A percentile compares a stretch with the other conserved stretches of the same genome.
These are phyloP conservation scores for Ammospiza maritima DNA, from an alignment of 2,797 vertebrate genomes.

Conservation along the genomic window DNA sequence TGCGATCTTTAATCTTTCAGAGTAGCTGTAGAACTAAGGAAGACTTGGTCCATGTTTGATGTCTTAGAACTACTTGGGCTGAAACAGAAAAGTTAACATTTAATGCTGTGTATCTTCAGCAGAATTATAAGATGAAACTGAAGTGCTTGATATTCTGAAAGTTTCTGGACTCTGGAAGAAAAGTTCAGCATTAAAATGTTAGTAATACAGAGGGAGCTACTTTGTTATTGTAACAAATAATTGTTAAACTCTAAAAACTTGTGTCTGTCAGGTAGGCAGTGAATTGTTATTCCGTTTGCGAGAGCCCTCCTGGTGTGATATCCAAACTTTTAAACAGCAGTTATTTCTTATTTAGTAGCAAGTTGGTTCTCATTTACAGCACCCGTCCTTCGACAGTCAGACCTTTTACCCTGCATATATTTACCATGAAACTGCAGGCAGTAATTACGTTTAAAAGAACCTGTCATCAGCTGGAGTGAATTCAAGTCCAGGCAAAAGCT, in stretches of 20 bases:
- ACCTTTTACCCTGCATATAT: not conserved
- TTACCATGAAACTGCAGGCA: not conserved
- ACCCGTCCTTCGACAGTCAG: not conserved
- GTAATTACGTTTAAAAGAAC: conserved; percentile 22
- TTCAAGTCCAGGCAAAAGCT: not conserved
- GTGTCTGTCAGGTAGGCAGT: not conserved
- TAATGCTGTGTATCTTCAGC: not conserved
- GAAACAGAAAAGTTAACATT: not conserved
- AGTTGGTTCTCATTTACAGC: not conserved
- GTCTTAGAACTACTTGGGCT: not conserved
- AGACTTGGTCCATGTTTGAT: conserved; percentile 1
- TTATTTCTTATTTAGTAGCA: not conserved
- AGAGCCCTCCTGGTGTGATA: conserved; percentile 8
- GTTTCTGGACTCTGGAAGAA: not conserved
- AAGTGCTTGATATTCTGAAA: not conserved
- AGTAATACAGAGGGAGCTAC: not conserved
- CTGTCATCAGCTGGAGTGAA: not conserved
- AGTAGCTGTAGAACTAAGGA: not conserved
- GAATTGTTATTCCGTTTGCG: not conserved
- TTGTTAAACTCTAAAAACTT: not conserved
- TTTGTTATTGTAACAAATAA: not conserved
- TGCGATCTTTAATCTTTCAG: not conserved
- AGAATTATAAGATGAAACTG: not conserved
- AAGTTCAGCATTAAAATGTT: not conserved
- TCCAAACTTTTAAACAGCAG: not conserved